These are phyloP conservation scores for Oreortyx pictus DNA, from an alignment of 2,797 vertebrate species.

Conservation along the genomic window DNA sequence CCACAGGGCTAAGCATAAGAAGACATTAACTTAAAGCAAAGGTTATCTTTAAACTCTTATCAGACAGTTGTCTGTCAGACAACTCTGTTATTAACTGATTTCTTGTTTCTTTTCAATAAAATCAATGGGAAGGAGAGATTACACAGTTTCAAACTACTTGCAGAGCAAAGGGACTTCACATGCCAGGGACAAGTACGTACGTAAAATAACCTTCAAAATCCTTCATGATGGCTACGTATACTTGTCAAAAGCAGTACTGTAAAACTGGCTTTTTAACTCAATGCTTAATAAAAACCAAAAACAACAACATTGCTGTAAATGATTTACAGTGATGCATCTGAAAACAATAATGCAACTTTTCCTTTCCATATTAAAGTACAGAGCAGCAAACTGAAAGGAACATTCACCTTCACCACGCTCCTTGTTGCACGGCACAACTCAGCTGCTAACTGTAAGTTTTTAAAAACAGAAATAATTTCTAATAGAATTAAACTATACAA, in stretches of 20 bases:
- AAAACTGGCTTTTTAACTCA: background rate
- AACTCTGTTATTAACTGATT: background rate
- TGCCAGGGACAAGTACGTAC: background rate
- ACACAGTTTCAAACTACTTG: background rate
- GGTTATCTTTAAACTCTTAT: background rate
- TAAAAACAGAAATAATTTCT: background rate
- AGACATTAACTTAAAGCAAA: background rate
- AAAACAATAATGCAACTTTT: background rate
- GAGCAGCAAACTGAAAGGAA: background rate
- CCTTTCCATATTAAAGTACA: background rate
- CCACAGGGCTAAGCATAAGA: background rate
- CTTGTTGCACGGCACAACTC: background rate
- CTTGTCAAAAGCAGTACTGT: background rate
- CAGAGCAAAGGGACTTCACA: background rate
- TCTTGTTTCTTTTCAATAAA: background rate
- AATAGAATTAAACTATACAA: background rate
- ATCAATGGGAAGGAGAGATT: background rate
- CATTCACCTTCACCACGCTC: background rate
- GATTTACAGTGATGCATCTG: background rate
- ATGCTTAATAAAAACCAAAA: background rate
- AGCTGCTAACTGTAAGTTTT: background rate
- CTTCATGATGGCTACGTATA: rapidly evolving
- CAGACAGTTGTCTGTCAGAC: background rate
- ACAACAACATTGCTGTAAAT: background rate
- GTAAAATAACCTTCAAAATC: background rate